These are phyloP conservation scores for Oncorhynchus gorbuscha DNA, from an alignment of 2,113 vertebrate species.

Conservation along the genomic window DNA sequence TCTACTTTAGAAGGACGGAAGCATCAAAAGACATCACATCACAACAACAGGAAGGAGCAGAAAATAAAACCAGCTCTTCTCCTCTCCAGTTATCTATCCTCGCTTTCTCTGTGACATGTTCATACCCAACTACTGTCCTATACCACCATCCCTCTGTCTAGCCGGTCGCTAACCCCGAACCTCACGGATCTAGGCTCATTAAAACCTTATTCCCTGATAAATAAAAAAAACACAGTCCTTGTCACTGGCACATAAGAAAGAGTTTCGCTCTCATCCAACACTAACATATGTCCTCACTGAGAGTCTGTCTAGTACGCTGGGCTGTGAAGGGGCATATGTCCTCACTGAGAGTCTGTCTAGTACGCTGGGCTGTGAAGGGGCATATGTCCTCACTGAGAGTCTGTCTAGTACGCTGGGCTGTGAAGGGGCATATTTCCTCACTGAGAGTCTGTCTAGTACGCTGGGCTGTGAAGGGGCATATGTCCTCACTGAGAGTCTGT, in stretches of 20 bases:
- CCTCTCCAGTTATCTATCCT: constrained; percentile 9
- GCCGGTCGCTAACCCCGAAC: constrained; percentile 33
- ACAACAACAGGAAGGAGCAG: constrained; percentile 6
- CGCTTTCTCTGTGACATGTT: constrained; percentile 35
- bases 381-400: constrained; percentile 26
- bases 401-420: constrained; percentile 11
- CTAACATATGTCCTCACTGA: constrained; percentile 28
- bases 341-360: constrained; percentile 16
- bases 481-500: constrained; percentile 26
- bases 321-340: constrained; percentile 23
- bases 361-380: constrained; percentile 16
- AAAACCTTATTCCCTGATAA: constrained; percentile 55
- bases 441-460: constrained; percentile 8
- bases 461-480: constrained; percentile 7
- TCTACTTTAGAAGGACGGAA: constrained; percentile 39
- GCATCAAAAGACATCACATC: constrained; percentile 47
- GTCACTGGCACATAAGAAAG: constrained; percentile 49
- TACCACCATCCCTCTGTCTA: constrained; percentile 46
- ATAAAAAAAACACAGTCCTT: constrained; percentile 34
- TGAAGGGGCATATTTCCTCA: constrained; percentile 33
- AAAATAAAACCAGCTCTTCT: neutral
- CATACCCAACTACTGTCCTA: constrained; percentile 64
- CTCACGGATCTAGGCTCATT: constrained; percentile 60
- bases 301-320: constrained; percentile 6
- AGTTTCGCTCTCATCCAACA: constrained; percentile 33